A percentile compares a stretch with the other conserved stretches of the same genome.
Conservation (phyloP, 2,113 vertebrate genomes). For the Tragelaphus buxtoni region DNA sequence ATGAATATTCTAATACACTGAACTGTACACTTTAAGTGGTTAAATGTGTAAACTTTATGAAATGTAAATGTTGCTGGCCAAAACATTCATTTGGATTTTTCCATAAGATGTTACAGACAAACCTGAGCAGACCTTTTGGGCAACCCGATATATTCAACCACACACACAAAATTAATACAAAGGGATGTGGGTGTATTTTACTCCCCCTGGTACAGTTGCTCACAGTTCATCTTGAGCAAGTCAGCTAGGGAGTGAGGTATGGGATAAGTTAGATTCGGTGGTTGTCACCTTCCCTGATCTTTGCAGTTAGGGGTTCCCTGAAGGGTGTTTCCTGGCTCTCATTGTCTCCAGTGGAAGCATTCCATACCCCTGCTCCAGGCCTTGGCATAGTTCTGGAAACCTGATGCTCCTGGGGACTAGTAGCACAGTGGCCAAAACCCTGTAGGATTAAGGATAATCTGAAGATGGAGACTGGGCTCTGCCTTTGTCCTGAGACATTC, state of each 20-base stretch:
- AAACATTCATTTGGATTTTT: neutral
- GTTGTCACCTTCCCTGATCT: neutral
- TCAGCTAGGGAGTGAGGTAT: neutral
- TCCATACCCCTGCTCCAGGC: neutral
- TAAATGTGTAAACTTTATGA: neutral
- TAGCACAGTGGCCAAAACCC: no score
- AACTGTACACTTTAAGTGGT: neutral
- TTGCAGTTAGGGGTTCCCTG: neutral
- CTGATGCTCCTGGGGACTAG: neutral
- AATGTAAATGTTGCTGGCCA: neutral
- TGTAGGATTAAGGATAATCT: accelerated
- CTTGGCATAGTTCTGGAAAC: neutral
- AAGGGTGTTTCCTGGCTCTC: neutral
- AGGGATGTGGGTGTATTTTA: neutral
- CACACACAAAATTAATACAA: neutral
- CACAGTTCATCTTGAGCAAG: neutral
- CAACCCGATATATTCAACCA: neutral
- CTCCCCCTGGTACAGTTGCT: neutral
- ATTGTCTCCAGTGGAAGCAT: neutral
- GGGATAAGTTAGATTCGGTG: neutral
- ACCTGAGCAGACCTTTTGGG: neutral
- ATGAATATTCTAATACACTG: neutral
- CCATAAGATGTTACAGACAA: neutral
- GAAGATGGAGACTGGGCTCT: neutral
- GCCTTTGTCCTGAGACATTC: neutral